Conservation (phyloP, 2,113 vertebrate genomes). For the Corythornis cristatus region DNA sequence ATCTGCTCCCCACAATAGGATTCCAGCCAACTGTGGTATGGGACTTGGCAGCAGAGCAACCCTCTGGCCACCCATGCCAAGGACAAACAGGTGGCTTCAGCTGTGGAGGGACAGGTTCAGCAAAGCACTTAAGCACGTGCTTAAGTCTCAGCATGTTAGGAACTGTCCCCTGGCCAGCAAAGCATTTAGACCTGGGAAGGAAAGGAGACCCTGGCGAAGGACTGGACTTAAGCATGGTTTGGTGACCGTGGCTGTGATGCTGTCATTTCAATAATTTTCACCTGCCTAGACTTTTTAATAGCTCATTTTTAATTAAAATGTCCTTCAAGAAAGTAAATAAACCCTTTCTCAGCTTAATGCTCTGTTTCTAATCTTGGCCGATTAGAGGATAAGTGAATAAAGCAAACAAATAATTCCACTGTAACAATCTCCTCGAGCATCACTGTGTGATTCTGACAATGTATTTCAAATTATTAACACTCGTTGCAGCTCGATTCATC, state of each 20-base stretch:
- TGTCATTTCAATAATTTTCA: neutral
- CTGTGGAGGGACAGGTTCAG: neutral
- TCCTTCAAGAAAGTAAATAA: slow-evolving; percentile 44
- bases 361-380: slow-evolving; percentile 21
- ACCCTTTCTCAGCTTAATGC: slow-evolving; percentile 37
- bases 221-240: neutral
- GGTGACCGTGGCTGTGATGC: neutral
- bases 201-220: neutral
- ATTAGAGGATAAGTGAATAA: slow-evolving; percentile 40
- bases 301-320: slow-evolving; percentile 35
- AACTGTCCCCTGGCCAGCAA: neutral
- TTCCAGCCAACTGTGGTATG: accelerated
- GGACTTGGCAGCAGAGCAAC: neutral
- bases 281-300: neutral
- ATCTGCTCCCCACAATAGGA: accelerated
- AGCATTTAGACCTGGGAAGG: neutral
- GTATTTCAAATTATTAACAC: slow-evolving; percentile 55
- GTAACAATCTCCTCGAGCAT: slow-evolving; percentile 12
- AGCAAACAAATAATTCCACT: slow-evolving; percentile 48
- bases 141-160: neutral
- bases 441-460: slow-evolving; percentile 4
- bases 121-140: neutral
- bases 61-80: accelerated
- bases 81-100: neutral
- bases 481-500: slow-evolving; percentile 60